These are phyloP conservation scores for Cathartes aura DNA, from an alignment of 2,113 vertebrate genomes.

Conservation along the genomic window DNA sequence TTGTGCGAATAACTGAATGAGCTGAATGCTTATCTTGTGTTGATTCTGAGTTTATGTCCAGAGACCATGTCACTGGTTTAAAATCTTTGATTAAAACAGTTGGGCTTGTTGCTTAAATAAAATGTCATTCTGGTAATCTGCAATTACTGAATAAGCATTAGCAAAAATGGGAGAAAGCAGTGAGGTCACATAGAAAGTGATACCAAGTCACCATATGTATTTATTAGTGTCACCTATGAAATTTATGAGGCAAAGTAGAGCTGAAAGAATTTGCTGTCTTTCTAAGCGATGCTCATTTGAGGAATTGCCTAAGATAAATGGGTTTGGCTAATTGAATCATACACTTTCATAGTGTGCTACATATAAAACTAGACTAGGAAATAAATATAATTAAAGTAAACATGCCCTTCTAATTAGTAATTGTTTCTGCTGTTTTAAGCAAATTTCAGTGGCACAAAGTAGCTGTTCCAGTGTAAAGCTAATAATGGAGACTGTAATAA, in stretches of 20 bases:
- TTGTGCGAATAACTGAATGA: background rate
- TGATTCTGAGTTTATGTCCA: background rate
- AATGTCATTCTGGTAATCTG: constrained; percentile 11
- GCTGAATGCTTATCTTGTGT: background rate
- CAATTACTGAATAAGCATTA: constrained; percentile 29
- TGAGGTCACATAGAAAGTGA: constrained; percentile 26
- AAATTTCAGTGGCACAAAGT: constrained; percentile 80
- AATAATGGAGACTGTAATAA: constrained; percentile 81
- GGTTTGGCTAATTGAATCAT: constrained; percentile 81
- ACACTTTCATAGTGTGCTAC: constrained; percentile 72
- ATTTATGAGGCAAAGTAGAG: constrained; percentile 60
- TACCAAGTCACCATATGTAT: constrained; percentile 29
- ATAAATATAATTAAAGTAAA: constrained; percentile 86
- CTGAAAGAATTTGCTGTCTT: constrained; percentile 64
- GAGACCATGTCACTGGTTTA: background rate
- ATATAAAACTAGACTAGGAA: constrained; percentile 79
- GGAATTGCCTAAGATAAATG: constrained; percentile 79
- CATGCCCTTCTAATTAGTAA: constrained; percentile 84
- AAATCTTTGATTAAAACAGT: constrained; percentile 25
- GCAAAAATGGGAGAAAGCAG: background rate
- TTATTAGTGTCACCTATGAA: constrained; percentile 55
- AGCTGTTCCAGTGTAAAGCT: constrained; percentile 76
- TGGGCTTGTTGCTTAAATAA: background rate
- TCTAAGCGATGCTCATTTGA: constrained; percentile 71
- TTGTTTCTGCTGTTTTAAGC: constrained; percentile 83